A percentile compares a stretch with the other conserved stretches of the same genome.
These are phyloP conservation scores for Erpornis zantholeuca DNA, from an alignment of 2,113 vertebrate genomes.

Conservation along the genomic window DNA sequence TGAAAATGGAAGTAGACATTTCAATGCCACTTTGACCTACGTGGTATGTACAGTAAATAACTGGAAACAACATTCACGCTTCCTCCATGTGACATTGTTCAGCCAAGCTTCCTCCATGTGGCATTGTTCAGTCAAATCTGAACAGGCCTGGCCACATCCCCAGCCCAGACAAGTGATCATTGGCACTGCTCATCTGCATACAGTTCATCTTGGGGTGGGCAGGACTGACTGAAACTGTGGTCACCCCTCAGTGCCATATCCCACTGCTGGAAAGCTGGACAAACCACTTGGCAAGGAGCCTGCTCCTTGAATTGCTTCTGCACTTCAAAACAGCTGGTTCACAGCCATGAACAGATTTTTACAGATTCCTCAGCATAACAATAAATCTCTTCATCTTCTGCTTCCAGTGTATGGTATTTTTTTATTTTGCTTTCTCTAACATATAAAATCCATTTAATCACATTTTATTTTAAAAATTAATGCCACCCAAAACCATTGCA, in stretches of 20 bases:
- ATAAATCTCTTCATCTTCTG: not conserved
- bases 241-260: not conserved
- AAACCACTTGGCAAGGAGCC: not conserved
- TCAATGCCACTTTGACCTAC: not conserved
- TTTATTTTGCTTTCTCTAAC: not conserved
- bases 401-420: not conserved
- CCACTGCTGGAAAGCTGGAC: not conserved
- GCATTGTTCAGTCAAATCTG: not conserved
- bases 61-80: not conserved
- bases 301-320: not conserved
- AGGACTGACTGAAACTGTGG: not conserved
- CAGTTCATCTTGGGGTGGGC: not conserved
- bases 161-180: not conserved
- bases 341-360: not conserved
- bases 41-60: not conserved
- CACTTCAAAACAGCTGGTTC: not conserved
- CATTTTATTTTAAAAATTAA: not conserved
- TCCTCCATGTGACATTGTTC: not conserved
- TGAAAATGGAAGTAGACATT: not conserved
- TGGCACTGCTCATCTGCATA: fast-evolving
- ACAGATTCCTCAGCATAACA: not conserved
- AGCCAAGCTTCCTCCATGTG: not conserved
- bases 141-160: not conserved
- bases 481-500: not conserved
- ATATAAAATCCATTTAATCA: not conserved